Conservation (phyloP, 2,113 vertebrate genomes). For the Pogonocichla stellata region DNA sequence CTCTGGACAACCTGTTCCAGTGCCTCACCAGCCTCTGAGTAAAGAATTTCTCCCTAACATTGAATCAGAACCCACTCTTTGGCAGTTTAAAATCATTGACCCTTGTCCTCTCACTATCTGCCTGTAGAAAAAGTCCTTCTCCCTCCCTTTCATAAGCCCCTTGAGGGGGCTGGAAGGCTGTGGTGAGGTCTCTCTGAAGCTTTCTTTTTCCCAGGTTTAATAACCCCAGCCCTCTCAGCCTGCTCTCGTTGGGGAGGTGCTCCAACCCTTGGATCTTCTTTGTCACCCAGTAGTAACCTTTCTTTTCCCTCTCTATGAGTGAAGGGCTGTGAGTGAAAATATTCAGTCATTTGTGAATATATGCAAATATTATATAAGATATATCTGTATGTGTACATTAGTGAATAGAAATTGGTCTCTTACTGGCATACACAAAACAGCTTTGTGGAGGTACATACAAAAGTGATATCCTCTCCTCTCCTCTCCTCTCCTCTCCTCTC, state of each 20-base stretch:
- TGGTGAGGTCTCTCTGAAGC: not conserved
- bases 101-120: not conserved
- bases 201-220: not conserved
- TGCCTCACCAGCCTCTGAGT: not conserved
- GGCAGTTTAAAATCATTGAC: not conserved
- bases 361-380: not conserved
- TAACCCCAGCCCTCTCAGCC: not conserved
- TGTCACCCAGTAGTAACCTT: not conserved
- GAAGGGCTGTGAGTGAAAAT: not conserved
- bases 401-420: not conserved
- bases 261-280: not conserved
- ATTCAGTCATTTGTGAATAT: not conserved
- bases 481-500: no score
- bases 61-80: not conserved
- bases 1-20: not conserved
- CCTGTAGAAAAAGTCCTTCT: not conserved
- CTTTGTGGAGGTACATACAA: not conserved
- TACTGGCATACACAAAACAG: slow-evolving; percentile 11
- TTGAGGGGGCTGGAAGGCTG: not conserved
- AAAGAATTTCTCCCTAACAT: not conserved
- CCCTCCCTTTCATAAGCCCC: not conserved
- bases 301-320: not conserved
- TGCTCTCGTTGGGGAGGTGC: not conserved
- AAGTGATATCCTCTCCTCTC: not conserved
- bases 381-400: not conserved